Evolutionary conservation across 1,140 invertebrate species (phyloP), one percentile per base, ranked within the genome.

Genomic region (Brachionus calyciflorus): DNA sequence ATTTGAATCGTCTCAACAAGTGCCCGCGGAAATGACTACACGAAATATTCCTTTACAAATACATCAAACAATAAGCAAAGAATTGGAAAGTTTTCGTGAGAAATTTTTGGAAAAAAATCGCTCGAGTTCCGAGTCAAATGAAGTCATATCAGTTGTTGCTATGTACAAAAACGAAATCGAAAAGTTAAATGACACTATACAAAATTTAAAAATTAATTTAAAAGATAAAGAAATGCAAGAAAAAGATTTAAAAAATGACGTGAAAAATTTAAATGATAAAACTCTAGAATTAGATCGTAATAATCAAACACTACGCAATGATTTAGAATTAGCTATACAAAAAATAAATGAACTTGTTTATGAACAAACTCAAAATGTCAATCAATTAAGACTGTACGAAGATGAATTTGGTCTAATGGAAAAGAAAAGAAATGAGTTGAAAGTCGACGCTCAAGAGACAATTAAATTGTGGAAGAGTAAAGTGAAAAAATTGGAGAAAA

Each of bases 401-500:
- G 69, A 73, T 10, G 51, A 55, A 10, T 14, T 73, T n/a, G 37
- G 37, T 17, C 17, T 49, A 28, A 73, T 44, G 24, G 69, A 73
- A 17, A 49, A 73, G 24, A 73, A 73, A 30, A 44, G 69, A 0
- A 46, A 73, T 6, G 69, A 73, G n/a, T 14, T 73, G 46, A 48
- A 49, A 19, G 24, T 51, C 12, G 69, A 73, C 5, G 69, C 69
- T 0, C 44, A 49, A 26, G 69, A 73, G n/a, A 73, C 69, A 33
- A 73, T 73, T 21, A 73, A 73, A 30, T 40, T 51, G 7, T 73
- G 69, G 69, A 73, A 73, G 26, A 73, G 24, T n/a, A 73, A 73
- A 19, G 69, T 73, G 19, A 73, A 73, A 53, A 73, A 73, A 73
- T 55, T 73, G 46, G 69, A 73, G 14, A 73, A 73, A 73, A 55